Conservation (phyloP, 92 coral and sea anemone species). For the Umimayanthus kanabou region DNA sequence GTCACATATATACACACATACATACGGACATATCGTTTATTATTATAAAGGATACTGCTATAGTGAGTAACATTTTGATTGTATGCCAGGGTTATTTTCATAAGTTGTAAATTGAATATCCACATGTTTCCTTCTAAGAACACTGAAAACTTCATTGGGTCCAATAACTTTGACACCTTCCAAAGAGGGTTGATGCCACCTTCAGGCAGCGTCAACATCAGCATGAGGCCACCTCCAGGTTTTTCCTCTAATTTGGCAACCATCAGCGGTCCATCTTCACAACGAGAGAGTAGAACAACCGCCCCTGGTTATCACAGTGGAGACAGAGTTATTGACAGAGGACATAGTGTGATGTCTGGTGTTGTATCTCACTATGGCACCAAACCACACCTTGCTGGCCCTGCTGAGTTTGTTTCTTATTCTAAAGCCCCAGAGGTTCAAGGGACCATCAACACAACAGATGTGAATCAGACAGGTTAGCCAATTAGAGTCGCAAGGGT, state of each 20-base stretch:
- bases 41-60: no score
- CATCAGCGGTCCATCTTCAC: background rate
- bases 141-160: background rate
- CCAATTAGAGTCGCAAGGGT: no score
- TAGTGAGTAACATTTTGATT: background rate
- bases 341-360: background rate
- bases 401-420: constrained; percentile 15
- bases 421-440: background rate
- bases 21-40: no score
- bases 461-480: constrained; percentile 15
- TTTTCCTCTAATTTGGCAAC: background rate
- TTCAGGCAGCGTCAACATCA: background rate
- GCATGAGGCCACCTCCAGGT: constrained; percentile 27
- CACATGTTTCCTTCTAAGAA: constrained; percentile 8
- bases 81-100: background rate
- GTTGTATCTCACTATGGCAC: background rate
- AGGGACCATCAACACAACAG: background rate
- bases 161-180: background rate
- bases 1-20: no score
- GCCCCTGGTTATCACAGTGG: background rate
- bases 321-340: background rate
- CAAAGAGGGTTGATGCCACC: background rate
- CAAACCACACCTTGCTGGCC: constrained; percentile 27
- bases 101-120: background rate
- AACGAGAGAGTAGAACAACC: background rate